Evolutionary conservation across 92 coral and sea anemone genomes (phyloP).

Genomic region (Bergia puertoricense): DNA sequence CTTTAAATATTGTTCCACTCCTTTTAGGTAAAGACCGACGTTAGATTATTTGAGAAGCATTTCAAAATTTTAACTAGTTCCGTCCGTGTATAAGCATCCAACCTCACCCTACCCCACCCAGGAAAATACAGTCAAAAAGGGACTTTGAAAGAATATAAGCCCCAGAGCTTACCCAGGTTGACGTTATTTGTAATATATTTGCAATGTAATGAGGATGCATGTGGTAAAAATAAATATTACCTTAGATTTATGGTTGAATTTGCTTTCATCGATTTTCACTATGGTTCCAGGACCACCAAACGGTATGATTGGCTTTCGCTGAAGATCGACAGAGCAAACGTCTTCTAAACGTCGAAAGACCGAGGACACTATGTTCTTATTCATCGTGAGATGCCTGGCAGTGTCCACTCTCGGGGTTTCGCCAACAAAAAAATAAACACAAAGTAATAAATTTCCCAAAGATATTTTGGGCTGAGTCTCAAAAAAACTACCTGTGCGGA

Average conservation of each 20-base stretch:
- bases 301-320: no score
- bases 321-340: background rate
- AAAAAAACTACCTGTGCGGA: background rate
- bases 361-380: background rate
- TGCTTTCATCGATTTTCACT: no score
- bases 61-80: background rate
- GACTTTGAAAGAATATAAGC: background rate
- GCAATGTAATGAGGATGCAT: background rate
- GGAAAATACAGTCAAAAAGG: background rate
- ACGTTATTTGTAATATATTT: background rate
- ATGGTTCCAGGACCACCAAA: no score
- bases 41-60: no score
- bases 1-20: no score
- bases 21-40: no score
- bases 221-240: background rate
- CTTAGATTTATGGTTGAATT: no score
- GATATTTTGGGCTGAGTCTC: background rate
- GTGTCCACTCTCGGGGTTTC: background rate
- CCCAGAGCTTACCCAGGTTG: background rate
- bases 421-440: conserved; percentile 3
- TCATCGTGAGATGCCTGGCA: background rate
- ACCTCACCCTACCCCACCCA: background rate
- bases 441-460: background rate
- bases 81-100: background rate
- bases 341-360: background rate